Conservation (phyloP, 2,113 vertebrate genomes). For the Pagrus major region DNA sequence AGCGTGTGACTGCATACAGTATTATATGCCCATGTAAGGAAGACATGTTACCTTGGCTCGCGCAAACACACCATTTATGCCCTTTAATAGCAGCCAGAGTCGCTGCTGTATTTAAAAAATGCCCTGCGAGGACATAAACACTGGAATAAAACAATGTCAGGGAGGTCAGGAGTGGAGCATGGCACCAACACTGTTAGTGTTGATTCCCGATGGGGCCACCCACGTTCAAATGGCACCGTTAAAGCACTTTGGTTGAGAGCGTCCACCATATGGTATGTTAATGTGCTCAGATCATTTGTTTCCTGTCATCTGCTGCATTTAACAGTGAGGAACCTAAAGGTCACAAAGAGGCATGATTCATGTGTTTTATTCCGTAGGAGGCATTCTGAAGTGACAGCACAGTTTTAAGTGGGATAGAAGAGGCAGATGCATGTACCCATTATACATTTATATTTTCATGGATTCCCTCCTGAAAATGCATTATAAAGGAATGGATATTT, state of each 20-base stretch:
- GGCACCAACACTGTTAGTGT: not conserved
- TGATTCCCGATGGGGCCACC: slow-evolving; percentile 49
- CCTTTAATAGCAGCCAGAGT: not conserved
- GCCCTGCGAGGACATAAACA: slow-evolving; percentile 26
- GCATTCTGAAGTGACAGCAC: not conserved
- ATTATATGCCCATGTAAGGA: slow-evolving; percentile 50
- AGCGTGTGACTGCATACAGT: not conserved
- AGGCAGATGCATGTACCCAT: not conserved
- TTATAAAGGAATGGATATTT: not conserved
- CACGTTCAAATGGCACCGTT: slow-evolving; percentile 14
- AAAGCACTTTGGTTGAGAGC: slow-evolving; percentile 49
- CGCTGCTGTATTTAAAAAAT: not conserved
- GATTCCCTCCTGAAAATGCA: not conserved
- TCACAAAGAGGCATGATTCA: not conserved
- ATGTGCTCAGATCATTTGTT: slow-evolving; percentile 35
- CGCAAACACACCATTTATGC: slow-evolving; percentile 57
- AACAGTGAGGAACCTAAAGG: not conserved
- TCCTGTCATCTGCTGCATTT: slow-evolving; percentile 24
- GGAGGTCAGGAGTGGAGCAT: slow-evolving; percentile 29
- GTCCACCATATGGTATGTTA: slow-evolving; percentile 29
- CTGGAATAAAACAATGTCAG: slow-evolving; percentile 20
- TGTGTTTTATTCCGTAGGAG: not conserved
- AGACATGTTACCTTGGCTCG: not conserved
- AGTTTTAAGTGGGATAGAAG: not conserved
- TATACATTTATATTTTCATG: not conserved